Percentiles rank a stretch among this genome's conserved stretches.
These are phyloP conservation scores for Oreortyx pictus DNA, from an alignment of 2,797 vertebrate genomes.

Conservation along the genomic window DNA sequence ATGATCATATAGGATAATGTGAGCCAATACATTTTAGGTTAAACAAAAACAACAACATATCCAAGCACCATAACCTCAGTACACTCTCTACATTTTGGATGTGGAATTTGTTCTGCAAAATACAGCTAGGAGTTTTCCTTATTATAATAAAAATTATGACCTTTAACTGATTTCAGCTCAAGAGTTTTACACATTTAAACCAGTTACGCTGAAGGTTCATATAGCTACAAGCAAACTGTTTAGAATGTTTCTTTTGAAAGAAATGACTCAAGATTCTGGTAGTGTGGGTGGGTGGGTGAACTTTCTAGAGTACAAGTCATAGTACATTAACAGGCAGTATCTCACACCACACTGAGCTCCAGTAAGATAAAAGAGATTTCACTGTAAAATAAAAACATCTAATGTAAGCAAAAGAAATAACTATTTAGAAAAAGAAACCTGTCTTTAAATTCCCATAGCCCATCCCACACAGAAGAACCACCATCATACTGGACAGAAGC, in stretches of 20 bases:
- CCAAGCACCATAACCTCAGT: not conserved
- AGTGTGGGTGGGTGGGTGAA: not conserved
- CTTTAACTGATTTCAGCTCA: not conserved
- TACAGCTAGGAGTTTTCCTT: not conserved
- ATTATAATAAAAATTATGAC: not conserved
- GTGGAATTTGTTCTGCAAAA: constrained; percentile 1
- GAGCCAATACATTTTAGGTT: not conserved
- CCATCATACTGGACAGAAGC: not conserved
- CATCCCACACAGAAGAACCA: not conserved
- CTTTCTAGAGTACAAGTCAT: not conserved
- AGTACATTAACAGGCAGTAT: not conserved
- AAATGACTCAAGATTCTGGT: not conserved
- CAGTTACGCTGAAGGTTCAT: not conserved
- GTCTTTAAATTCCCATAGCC: constrained; percentile 7
- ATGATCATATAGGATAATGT: not conserved
- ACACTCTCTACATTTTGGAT: not conserved
- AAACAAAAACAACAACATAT: not conserved
- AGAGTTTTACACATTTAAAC: not conserved
- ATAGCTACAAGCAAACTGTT: not conserved
- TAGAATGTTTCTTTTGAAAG: not conserved
- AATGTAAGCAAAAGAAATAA: constrained; percentile 30
- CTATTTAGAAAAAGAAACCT: constrained; percentile 39
- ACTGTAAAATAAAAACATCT: constrained; percentile 20
- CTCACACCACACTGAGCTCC: not conserved
- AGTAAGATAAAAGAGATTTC: constrained; percentile 17